Conservation (phyloP, 1,140 invertebrate species). For the Brachionus rotundiformis region DNA sequence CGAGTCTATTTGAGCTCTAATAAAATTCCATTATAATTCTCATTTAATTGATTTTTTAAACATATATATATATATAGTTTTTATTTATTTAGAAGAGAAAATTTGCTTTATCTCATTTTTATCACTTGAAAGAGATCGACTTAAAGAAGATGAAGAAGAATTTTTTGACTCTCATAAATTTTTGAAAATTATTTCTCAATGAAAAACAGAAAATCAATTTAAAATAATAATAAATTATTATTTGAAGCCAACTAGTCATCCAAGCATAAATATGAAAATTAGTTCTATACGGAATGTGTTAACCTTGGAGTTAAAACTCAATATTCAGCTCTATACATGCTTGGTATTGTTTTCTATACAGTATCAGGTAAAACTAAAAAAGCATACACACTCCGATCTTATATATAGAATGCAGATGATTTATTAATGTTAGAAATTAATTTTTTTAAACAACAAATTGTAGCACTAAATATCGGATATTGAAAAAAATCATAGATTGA, state of each 20-base stretch:
- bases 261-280: slow-evolving; percentile 43
- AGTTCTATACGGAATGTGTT: background rate
- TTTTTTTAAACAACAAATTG: slow-evolving; percentile 35
- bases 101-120: background rate
- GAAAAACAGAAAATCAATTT: slow-evolving; percentile 36
- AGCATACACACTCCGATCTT: background rate
- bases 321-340: no score
- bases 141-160: background rate
- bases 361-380: background rate
- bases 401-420: background rate
- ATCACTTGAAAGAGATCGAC: slow-evolving; percentile 29
- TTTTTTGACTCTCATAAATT: slow-evolving; percentile 2
- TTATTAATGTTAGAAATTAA: slow-evolving; percentile 30
- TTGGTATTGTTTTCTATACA: no score
- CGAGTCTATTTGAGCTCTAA: background rate
- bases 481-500: background rate
- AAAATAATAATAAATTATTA: slow-evolving; percentile 47
- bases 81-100: background rate
- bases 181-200: background rate
- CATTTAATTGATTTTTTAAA: background rate
- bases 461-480: slow-evolving; percentile 24
- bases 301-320: background rate
- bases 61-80: background rate
- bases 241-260: slow-evolving; percentile 32
- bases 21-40: background rate